A percentile compares a stretch with the other conserved stretches of the same genome.
These are phyloP conservation scores for Isichthys henryi DNA, from an alignment of 2,113 vertebrate species.

Conservation along the genomic window DNA sequence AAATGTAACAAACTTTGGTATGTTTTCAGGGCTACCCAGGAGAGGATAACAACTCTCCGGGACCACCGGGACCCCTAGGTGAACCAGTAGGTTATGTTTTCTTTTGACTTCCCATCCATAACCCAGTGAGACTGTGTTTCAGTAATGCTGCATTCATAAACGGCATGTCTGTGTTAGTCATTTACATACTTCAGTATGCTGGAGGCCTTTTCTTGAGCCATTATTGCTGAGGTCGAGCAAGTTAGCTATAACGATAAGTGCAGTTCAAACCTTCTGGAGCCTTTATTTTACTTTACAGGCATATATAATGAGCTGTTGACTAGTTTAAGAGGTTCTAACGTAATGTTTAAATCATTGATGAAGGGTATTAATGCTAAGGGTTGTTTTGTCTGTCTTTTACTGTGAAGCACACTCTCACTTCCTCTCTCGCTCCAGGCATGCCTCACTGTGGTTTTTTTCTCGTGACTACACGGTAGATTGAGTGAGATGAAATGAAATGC, in stretches of 20 bases:
- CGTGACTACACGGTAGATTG: neutral
- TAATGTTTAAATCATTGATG: neutral
- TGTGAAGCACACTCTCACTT: slow-evolving; percentile 12
- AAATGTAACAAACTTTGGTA: slow-evolving; percentile 29
- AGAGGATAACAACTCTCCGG: slow-evolving; percentile 75
- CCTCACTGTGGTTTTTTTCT: neutral
- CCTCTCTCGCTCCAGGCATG: slow-evolving; percentile 16
- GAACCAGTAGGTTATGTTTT: slow-evolving; percentile 99
- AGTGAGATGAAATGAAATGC: neutral
- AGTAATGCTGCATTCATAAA: neutral
- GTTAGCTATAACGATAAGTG: neutral
- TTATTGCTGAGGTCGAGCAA: neutral
- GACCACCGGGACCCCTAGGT: slow-evolving; percentile 92
- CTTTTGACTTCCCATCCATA: slow-evolving; percentile 53
- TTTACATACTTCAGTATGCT: neutral
- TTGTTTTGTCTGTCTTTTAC: slow-evolving; percentile 1
- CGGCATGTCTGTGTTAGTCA: neutral
- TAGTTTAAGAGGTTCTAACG: neutral
- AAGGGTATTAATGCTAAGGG: neutral
- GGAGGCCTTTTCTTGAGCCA: neutral
- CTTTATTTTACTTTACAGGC: neutral
- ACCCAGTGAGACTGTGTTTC: neutral
- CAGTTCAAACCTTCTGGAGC: neutral
- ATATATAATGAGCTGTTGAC: neutral
- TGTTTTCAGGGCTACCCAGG: slow-evolving; percentile 82